Evolutionary conservation across 2,797 vertebrate genomes (phyloP).

Genomic region (Sebastes kiyomatsui): DNA sequence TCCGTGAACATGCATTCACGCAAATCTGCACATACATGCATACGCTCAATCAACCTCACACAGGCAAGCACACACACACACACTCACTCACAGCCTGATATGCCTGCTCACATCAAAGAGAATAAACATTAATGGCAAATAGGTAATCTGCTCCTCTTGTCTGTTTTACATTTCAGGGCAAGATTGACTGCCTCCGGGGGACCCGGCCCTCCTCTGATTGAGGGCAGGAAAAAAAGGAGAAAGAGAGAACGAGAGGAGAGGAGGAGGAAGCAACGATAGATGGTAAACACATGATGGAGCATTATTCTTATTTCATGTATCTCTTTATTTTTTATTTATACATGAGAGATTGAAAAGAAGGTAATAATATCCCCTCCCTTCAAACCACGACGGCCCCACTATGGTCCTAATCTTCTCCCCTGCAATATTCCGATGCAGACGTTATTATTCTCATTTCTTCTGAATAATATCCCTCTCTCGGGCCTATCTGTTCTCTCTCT

Average conservation of each 20-base stretch:
- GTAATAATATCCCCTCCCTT: conserved; percentile 74
- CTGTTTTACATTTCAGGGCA: conserved; percentile 83
- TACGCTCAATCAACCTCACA: conserved; percentile 47
- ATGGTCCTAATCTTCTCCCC: conserved; percentile 90
- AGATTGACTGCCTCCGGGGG: conserved; percentile 80
- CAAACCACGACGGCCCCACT: conserved; percentile 50
- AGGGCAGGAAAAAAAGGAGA: conserved; percentile 44
- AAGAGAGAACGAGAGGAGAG: conserved; percentile 31
- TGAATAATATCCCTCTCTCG: conserved; percentile 95
- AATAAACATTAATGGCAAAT: conserved; percentile 87
- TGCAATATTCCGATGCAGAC: conserved; percentile 90
- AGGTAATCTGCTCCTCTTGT: conserved; percentile 84
- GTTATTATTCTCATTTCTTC: conserved; percentile 94
- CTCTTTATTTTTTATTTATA: conserved; percentile 79
- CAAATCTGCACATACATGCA: conserved; percentile 50
- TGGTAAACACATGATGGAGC: conserved; percentile 73
- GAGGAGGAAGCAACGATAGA: conserved; percentile 57
- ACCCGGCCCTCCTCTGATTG: conserved; percentile 71
- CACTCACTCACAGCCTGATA: conserved; percentile 43
- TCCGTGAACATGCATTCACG: conserved; percentile 32
- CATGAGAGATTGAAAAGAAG: conserved; percentile 72
- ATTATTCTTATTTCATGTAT: conserved; percentile 79
- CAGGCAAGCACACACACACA: conserved; percentile 14
- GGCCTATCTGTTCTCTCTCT: conserved; percentile 82
- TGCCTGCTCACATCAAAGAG: conserved; percentile 83